Evolutionary conservation across 2,888 invertebrate genomes (phyloP), one percentile per base, ranked within the genome.

Genomic region (Dichetophora obliterata): DNA sequence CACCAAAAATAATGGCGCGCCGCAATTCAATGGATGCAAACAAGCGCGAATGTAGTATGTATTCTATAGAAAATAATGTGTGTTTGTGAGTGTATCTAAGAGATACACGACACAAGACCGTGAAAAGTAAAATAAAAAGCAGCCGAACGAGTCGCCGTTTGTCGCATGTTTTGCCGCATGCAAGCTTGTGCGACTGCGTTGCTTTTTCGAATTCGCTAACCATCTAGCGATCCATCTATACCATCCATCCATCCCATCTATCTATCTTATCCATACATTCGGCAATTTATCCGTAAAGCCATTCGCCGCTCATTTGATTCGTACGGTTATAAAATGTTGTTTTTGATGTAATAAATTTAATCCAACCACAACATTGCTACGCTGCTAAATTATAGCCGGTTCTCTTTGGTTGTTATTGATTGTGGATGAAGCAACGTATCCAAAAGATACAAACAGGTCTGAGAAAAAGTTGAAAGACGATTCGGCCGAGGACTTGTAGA

Each of bases 1-100:
- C 24, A n/a, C 37, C 5, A 43, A 83, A 82, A 84, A 85, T 84
- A 84, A 85, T 84, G 84, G 84, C 84, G 84, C 77, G 50, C 69
- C 31, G 27, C 48, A 48, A 68, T 68, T 68, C 24, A 34, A 50
- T 68, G 50, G 50, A 50, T 27, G 66, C 37, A 37, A 66, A 66
- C 34, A 31, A 37, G 34, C 34, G 65, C 65, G n/a, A 27, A 14
- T 65, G n/a, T 57, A 8, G n/a, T 57, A 8, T 68, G 68, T 50
- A 43, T 68, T 11, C 1, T 14, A 6, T 37, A 37, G 6, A 37
- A 16, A 22, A 24, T 24, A 9, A 22, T 22, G 54, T 22, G 54
- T 54, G 54, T 22, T 1, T 54, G 61, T 66, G 24, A 48, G 19
- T 54, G 70, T 71, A 71, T 71, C 70, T 37, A 31, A 19, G 14